These are phyloP conservation scores for Forpus xanthops DNA, from an alignment of 2,797 vertebrate species.

Conservation along the genomic window DNA sequence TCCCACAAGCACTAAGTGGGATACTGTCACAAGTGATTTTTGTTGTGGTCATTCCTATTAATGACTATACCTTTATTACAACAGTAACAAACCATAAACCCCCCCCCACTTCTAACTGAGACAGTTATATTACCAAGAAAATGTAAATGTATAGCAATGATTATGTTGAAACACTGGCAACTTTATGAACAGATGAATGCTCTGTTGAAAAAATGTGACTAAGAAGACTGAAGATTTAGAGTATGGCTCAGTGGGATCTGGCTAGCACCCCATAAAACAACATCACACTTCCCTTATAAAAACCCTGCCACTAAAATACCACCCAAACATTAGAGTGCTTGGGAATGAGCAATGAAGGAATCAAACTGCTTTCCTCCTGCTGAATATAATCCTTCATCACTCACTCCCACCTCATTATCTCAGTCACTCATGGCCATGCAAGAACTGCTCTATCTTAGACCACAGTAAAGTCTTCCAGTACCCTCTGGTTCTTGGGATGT, in stretches of 20 bases:
- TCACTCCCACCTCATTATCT: slow-evolving; percentile 48
- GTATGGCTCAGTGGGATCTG: slow-evolving; percentile 54
- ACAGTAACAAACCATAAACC: background rate
- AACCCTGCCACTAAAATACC: slow-evolving; percentile 43
- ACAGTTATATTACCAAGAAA: background rate
- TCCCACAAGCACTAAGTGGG: background rate
- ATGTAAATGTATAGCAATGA: background rate
- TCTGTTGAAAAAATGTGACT: slow-evolving; percentile 33
- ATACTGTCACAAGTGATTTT: background rate
- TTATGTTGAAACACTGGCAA: background rate
- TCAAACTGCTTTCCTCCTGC: slow-evolving; percentile 24
- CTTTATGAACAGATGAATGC: slow-evolving; percentile 33
- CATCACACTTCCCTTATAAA: slow-evolving; percentile 53
- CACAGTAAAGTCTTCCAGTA: background rate
- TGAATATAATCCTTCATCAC: slow-evolving; percentile 45
- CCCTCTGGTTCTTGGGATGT: background rate
- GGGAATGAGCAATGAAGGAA: slow-evolving; percentile 54
- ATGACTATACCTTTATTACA: background rate
- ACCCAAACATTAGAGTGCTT: slow-evolving; percentile 53
- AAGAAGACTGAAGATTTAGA: slow-evolving; percentile 17
- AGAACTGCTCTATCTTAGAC: background rate
- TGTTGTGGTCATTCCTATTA: background rate
- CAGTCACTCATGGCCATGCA: slow-evolving; percentile 3
- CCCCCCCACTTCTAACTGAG: background rate
- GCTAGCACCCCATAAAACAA: slow-evolving; percentile 58